Evolutionary conservation across 64 coral and sea anemone genomes (phyloP).

Genomic region (Hydrozoanthus tunicans): DNA sequence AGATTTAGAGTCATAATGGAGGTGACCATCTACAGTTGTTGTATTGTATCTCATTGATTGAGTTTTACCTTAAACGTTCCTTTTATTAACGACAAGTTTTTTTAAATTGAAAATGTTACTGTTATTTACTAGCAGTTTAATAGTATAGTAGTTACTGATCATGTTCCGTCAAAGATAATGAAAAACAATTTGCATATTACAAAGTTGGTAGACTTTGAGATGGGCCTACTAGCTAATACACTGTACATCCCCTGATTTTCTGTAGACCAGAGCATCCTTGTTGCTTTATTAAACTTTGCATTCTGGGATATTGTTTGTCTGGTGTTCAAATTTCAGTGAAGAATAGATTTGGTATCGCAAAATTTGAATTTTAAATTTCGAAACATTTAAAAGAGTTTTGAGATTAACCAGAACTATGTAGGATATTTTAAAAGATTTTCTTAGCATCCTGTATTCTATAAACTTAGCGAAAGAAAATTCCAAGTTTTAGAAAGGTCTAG

Average conservation of each 20-base stretch:
- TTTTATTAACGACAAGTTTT: too few species aligned
- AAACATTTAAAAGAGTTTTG: not conserved
- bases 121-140: too few species aligned
- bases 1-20: not conserved
- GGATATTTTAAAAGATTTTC: not conserved
- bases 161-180: too few species aligned
- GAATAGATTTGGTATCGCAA: not conserved
- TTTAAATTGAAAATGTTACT: too few species aligned
- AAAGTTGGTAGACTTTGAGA: too few species aligned
- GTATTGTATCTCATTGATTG: too few species aligned
- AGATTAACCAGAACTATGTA: not conserved
- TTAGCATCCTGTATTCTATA: not conserved
- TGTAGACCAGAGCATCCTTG: not conserved
- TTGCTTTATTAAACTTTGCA: not conserved
- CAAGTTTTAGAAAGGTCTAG: too few species aligned
- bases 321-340: not conserved
- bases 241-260: not conserved
- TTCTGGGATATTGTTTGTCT: not conserved
- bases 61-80: too few species aligned
- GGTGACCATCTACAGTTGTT: too few species aligned
- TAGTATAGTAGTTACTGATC: too few species aligned
- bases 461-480: not conserved
- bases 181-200: too few species aligned
- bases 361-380: not conserved
- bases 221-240: too few species aligned